Evolutionary conservation across 2,113 vertebrate species (phyloP).

Genomic region (Cyanoramphus novaezelandiae): DNA sequence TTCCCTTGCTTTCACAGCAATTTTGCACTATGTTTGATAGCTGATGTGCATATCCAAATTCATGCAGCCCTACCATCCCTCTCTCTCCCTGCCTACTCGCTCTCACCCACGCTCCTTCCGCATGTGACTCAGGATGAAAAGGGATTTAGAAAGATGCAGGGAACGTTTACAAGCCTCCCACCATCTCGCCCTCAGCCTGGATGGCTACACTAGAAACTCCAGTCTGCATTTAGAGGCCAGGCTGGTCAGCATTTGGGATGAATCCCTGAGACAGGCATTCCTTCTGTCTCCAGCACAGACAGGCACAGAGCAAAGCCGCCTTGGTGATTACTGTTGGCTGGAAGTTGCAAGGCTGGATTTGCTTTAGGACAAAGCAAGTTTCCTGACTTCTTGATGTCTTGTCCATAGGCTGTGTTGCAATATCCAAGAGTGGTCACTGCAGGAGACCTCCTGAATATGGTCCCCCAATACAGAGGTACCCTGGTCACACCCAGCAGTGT

Average conservation of each 20-base stretch:
- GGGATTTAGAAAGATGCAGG: slow-evolving; percentile 38
- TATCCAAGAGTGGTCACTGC: background rate
- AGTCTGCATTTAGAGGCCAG: background rate
- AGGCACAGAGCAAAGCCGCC: background rate
- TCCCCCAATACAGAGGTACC: background rate
- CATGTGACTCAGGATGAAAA: slow-evolving; percentile 58
- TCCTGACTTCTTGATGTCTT: background rate
- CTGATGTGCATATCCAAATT: slow-evolving; percentile 66
- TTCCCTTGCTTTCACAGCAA: slow-evolving; percentile 52
- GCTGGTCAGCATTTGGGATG: background rate
- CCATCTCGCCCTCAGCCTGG: background rate
- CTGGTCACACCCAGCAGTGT: fast-evolving
- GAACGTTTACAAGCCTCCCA: slow-evolving; percentile 48
- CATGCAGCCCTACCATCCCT: slow-evolving; percentile 58
- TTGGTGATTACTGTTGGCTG: background rate
- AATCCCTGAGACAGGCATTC: background rate
- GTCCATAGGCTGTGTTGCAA: background rate
- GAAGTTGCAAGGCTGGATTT: background rate
- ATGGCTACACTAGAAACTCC: background rate
- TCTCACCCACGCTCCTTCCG: slow-evolving; percentile 38
- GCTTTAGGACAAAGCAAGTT: background rate
- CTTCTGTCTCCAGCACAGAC: background rate
- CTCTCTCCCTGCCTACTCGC: slow-evolving; percentile 50
- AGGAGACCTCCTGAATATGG: background rate
- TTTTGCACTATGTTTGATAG: slow-evolving; percentile 57